Percentiles rank a stretch among this genome's conserved stretches.
Evolutionary conservation across 2,888 invertebrate species (phyloP).

Genomic region (Pterostichus madidus): DNA sequence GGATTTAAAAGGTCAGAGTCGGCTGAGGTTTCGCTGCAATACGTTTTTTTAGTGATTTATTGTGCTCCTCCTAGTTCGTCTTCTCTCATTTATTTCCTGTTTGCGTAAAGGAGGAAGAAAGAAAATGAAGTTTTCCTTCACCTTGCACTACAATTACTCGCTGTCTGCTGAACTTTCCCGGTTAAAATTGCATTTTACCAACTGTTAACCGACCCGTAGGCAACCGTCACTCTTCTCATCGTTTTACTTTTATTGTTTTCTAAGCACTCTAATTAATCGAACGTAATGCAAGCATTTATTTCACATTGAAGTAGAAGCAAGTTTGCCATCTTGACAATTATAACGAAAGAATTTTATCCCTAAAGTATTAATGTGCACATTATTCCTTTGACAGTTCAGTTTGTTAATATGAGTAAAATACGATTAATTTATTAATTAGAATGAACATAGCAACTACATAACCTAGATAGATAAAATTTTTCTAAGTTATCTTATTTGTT

Average conservation of each 20-base stretch:
- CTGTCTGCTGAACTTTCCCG: slow-evolving; percentile 21
- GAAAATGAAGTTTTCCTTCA: slow-evolving; percentile 35
- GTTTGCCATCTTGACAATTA: not conserved
- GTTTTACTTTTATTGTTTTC: slow-evolving; percentile 18
- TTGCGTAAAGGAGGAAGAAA: slow-evolving; percentile 21
- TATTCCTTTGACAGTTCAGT: too few species aligned
- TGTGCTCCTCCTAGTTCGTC: slow-evolving; percentile 2
- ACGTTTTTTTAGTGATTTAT: slow-evolving; percentile 54
- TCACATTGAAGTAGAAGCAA: not conserved
- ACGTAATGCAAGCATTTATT: not conserved
- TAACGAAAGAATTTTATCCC: too few species aligned
- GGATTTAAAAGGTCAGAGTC: slow-evolving; percentile 43
- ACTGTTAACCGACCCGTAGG: not conserved
- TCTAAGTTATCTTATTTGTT: too few species aligned
- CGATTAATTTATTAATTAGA: too few species aligned
- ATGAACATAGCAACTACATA: too few species aligned
- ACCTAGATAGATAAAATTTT: too few species aligned
- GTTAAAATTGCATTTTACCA: slow-evolving; percentile 24
- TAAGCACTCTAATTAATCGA: slow-evolving; percentile 17
- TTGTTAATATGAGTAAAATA: too few species aligned
- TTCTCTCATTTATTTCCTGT: slow-evolving; percentile 45
- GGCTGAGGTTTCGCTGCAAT: slow-evolving; percentile 47
- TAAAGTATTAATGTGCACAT: too few species aligned
- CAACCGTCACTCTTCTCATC: not conserved
- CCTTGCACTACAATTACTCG: slow-evolving; percentile 47